These are phyloP conservation scores for Caenorhabditis virilis DNA, from an alignment of 2,888 invertebrate genomes.

Conservation along the genomic window DNA sequence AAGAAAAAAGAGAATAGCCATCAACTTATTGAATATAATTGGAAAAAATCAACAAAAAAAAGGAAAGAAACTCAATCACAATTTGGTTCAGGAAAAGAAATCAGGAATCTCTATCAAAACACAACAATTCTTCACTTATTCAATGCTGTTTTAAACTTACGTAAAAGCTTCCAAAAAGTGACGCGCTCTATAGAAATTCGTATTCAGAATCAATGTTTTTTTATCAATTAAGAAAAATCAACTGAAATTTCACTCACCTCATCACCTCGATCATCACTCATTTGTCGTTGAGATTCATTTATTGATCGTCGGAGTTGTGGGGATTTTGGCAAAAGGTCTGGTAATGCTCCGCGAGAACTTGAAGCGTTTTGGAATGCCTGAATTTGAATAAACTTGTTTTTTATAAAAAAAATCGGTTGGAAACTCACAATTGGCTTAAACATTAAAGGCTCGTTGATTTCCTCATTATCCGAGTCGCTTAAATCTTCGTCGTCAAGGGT, in stretches of 20 bases:
- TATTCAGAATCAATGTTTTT: neutral
- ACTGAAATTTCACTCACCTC: constrained; percentile 24
- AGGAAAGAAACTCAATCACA: too few relatives aligned
- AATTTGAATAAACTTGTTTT: too few relatives aligned
- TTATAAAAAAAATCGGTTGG: too few relatives aligned
- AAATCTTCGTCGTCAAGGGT: constrained; percentile 33
- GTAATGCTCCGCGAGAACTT: constrained; percentile 46
- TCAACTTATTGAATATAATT: too few relatives aligned
- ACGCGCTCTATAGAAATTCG: constrained; percentile 55
- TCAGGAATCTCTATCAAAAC: neutral
- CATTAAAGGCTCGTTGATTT: constrained; percentile 38
- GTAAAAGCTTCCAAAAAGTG: constrained; percentile 67
- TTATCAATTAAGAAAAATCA: neutral
- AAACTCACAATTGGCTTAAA: constrained; percentile 40
- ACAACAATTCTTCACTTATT: neutral
- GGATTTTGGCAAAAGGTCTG: constrained; percentile 53
- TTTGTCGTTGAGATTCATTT: constrained; percentile 24
- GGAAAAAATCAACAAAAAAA: constrained; percentile 3
- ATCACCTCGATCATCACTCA: constrained; percentile 45
- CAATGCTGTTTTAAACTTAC: constrained; percentile 58
- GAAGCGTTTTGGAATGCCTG: constrained; percentile 34
- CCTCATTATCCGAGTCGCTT: constrained; percentile 35
- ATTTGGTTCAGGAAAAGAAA: neutral
- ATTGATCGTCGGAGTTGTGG: constrained; percentile 40
- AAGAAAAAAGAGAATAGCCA: too few relatives aligned